Evolutionary conservation across 2,888 invertebrate genomes (phyloP).

Genomic region (Limnephilus auricula): DNA sequence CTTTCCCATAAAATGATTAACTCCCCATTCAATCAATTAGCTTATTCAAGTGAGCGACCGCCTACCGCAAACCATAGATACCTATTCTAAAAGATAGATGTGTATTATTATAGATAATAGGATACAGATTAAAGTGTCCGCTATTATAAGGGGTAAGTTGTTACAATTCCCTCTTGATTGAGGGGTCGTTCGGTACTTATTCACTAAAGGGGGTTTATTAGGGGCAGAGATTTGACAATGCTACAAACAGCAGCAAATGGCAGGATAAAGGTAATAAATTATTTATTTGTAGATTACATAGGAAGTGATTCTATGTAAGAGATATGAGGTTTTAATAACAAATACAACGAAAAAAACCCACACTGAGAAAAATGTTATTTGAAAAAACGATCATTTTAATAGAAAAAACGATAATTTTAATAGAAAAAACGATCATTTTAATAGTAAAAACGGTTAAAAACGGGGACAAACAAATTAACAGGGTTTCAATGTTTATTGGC

Average conservation of each 20-base stretch:
- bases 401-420: no score
- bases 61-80: not conserved
- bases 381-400: no score
- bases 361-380: no score
- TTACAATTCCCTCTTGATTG: slow-evolving; percentile 29
- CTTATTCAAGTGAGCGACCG: not conserved
- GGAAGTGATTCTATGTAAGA: not conserved
- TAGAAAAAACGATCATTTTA: no score
- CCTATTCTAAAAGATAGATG: not conserved
- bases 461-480: no score
- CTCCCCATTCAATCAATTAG: not conserved
- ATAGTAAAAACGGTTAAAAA: no score
- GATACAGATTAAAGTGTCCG: slow-evolving; percentile 33
- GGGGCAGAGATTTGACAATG: not conserved
- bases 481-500: no score
- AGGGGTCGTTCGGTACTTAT: not conserved
- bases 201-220: slow-evolving; percentile 8
- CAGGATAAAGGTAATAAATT: not conserved
- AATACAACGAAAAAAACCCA: no score
- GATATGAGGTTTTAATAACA: no score
- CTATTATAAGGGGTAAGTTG: slow-evolving; percentile 27
- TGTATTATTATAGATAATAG: slow-evolving; percentile 7
- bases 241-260: not conserved
- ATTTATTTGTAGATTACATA: not conserved
- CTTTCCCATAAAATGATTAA: not conserved